These are phyloP conservation scores for Coenobita brevimanus DNA, from an alignment of 1,140 invertebrate genomes.

Conservation along the genomic window DNA sequence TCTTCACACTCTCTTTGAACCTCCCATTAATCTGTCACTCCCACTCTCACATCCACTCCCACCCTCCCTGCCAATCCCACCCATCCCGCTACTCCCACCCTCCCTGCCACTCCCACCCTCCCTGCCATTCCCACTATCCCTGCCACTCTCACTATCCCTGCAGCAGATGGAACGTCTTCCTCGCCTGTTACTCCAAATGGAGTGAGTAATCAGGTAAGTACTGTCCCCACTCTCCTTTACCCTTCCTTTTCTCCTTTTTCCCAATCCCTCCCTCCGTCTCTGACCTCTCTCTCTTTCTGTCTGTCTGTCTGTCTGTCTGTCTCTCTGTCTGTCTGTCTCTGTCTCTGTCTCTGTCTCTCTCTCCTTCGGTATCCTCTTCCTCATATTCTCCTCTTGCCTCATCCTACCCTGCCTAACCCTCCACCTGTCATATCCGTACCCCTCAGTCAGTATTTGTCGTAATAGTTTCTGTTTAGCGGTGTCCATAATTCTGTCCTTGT, in stretches of 20 bases:
- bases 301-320: conserved; percentile 2
- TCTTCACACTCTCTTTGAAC: too few species aligned
- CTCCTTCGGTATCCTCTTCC: neutral
- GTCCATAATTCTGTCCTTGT: too few species aligned
- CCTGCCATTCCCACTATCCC: neutral
- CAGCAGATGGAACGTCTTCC: too few species aligned
- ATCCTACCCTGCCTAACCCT: neutral
- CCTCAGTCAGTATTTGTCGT: too few species aligned
- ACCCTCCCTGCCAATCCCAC: neutral
- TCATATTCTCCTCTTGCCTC: neutral
- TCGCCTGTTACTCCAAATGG: too few species aligned
- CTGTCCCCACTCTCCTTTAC: neutral
- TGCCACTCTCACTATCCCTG: neutral
- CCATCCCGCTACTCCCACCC: neutral
- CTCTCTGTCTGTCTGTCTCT: neutral
- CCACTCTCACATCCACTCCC: too few species aligned
- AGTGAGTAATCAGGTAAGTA: too few species aligned
- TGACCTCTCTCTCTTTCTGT: neutral
- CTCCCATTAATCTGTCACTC: too few species aligned
- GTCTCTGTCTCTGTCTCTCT: neutral
- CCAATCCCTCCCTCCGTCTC: neutral
- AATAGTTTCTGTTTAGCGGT: too few species aligned
- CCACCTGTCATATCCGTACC: too few species aligned
- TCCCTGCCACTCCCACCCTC: neutral
- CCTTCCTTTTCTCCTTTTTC: neutral